These are phyloP conservation scores for Holothuria glaberrima DNA, from an alignment of 35 echinoderm and acorn worm genomes.

Conservation along the genomic window DNA sequence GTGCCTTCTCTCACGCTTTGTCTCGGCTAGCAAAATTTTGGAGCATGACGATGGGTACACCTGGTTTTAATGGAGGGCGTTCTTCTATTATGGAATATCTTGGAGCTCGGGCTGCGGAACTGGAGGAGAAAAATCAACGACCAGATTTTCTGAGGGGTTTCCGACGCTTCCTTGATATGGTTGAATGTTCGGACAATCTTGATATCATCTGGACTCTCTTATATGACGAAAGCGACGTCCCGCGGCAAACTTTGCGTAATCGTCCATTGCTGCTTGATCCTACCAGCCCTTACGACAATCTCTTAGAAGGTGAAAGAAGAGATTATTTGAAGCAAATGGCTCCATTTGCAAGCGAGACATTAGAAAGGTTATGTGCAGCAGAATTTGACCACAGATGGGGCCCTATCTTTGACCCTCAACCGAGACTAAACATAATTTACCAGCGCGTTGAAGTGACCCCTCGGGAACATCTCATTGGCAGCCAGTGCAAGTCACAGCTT, in stretches of 20 bases:
- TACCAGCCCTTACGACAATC: conserved; percentile 10
- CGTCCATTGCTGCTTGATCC: conserved; percentile 33
- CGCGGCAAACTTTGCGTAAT: not conserved
- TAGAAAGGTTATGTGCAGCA: not conserved
- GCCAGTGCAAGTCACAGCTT: not conserved
- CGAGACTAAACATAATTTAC: not conserved
- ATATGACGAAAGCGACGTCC: not conserved
- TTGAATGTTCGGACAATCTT: not conserved
- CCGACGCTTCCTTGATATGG: not conserved
- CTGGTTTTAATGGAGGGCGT: not conserved
- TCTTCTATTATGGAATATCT: conserved; percentile 49
- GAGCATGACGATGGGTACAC: not conserved
- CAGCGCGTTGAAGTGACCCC: not conserved
- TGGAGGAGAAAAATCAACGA: not conserved
- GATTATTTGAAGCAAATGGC: not conserved
- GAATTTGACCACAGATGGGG: too few relatives aligned
- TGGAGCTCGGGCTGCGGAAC: conserved; percentile 11
- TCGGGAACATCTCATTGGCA: not conserved
- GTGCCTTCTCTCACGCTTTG: conserved; percentile 53
- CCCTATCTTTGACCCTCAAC: conserved; percentile 19
- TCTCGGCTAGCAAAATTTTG: conserved; percentile 41
- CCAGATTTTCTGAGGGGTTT: conserved; percentile 26
- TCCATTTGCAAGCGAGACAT: not conserved
- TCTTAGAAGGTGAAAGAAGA: not conserved
- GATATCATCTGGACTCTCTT: not conserved